Evolutionary conservation across 2,888 invertebrate species (phyloP).

Genomic region (Leucoma salicis): DNA sequence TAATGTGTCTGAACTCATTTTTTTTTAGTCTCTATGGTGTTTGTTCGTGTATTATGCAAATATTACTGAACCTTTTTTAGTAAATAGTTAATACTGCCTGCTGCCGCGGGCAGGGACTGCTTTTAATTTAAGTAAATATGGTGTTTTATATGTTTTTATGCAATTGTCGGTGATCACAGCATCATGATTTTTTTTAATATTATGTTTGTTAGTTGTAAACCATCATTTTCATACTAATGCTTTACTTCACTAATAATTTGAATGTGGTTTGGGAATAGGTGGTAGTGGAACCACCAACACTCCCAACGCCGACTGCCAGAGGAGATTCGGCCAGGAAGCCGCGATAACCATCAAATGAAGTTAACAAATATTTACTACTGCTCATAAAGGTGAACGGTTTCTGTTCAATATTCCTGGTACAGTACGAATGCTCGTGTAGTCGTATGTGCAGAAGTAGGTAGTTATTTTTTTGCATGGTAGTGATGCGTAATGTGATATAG

Average conservation of each 20-base stretch:
- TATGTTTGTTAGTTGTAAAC: too few species aligned
- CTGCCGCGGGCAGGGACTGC: too few species aligned
- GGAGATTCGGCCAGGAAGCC: constrained; percentile 65
- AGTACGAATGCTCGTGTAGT: background rate
- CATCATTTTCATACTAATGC: constrained; percentile 22
- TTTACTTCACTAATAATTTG: constrained; percentile 35
- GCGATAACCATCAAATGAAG: constrained; percentile 59
- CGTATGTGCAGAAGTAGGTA: background rate
- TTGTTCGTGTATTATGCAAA: too few species aligned
- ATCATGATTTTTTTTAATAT: too few species aligned
- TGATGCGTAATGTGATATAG: background rate
- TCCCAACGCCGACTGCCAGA: constrained; percentile 63
- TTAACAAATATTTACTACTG: constrained; percentile 43
- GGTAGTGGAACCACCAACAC: constrained; percentile 51
- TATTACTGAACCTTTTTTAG: too few species aligned
- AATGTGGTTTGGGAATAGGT: constrained; percentile 49
- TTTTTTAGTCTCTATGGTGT: too few species aligned
- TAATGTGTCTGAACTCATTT: too few species aligned
- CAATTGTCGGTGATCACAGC: too few species aligned
- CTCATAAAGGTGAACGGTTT: constrained; percentile 37
- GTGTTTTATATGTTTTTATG: too few species aligned
- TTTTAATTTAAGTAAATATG: too few species aligned
- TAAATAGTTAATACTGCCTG: too few species aligned
- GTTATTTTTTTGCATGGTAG: background rate
- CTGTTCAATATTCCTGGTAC: background rate